Conservation (phyloP, 2,113 vertebrate species). For the Semnornis frantzii region DNA sequence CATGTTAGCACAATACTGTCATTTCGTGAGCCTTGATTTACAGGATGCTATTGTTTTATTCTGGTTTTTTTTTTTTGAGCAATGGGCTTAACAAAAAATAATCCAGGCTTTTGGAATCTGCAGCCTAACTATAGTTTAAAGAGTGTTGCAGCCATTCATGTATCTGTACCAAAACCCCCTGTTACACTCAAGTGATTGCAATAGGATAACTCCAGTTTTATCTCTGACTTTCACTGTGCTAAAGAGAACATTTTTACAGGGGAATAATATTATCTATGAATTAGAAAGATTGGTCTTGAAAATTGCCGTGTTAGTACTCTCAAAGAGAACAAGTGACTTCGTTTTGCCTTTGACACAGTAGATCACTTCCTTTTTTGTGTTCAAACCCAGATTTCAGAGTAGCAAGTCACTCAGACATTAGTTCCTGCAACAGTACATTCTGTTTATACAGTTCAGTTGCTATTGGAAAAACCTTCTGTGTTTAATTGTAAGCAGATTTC, state of each 20-base stretch:
- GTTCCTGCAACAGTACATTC: not conserved
- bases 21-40: not conserved
- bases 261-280: not conserved
- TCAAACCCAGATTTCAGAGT: not conserved
- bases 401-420: not conserved
- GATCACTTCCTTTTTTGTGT: not conserved
- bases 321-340: not conserved
- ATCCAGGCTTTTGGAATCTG: not conserved
- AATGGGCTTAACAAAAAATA: not conserved
- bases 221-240: not conserved
- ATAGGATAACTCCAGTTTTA: not conserved
- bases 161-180: not conserved
- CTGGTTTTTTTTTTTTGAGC: not conserved
- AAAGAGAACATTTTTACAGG: not conserved
- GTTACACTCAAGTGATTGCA: not conserved
- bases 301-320: not conserved
- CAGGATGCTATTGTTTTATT: not conserved
- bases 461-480: not conserved
- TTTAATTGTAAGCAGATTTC: slow-evolving; percentile 32
- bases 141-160: not conserved
- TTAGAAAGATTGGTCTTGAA: not conserved
- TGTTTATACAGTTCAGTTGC: not conserved
- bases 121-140: not conserved
- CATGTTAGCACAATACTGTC: not conserved
- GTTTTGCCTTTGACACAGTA: not conserved